A percentile compares a stretch with the other conserved stretches of the same genome.
These are phyloP conservation scores for Oreortyx pictus DNA, from an alignment of 2,797 vertebrate genomes.

Conservation along the genomic window DNA sequence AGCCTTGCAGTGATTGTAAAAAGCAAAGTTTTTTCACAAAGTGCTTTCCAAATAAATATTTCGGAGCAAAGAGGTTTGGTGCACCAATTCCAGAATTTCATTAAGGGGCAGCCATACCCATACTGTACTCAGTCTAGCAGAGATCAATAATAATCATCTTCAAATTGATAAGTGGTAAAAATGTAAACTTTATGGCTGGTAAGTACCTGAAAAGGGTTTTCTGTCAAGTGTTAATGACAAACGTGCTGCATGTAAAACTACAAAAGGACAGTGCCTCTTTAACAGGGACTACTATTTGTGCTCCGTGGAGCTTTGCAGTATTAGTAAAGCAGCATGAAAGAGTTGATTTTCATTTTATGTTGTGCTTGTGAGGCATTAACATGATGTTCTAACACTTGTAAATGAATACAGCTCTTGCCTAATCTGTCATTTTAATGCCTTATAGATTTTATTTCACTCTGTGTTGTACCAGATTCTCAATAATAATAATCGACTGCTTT, in stretches of 20 bases:
- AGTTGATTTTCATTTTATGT: constrained; percentile 94
- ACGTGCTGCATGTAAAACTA: constrained; percentile 55
- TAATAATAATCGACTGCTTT: constrained; percentile 98
- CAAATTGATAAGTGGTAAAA: constrained; percentile 15
- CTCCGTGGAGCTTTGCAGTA: constrained; percentile 78
- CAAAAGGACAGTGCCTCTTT: constrained; percentile 78
- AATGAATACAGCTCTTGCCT: constrained; percentile 95
- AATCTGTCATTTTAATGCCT: constrained; percentile 99
- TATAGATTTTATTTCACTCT: constrained; percentile 99
- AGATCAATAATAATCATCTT: constrained; percentile 51
- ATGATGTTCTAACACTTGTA: constrained; percentile 99
- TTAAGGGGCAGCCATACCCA: constrained; percentile 15
- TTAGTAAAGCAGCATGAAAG: constrained; percentile 87
- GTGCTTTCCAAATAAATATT: background rate
- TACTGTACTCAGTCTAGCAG: background rate
- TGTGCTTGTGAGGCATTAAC: constrained; percentile 93
- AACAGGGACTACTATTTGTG: constrained; percentile 72
- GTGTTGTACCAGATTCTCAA: constrained; percentile 96
- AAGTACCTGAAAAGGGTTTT: constrained; percentile 29
- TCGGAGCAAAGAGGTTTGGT: background rate
- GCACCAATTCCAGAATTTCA: background rate
- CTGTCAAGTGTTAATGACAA: constrained; percentile 57
- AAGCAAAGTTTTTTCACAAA: background rate
- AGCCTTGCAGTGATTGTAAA: background rate
- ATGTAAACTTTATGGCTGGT: constrained; percentile 29